Conservation (phyloP, 2,888 invertebrate genomes). For the Microdon myrmicae region DNA sequence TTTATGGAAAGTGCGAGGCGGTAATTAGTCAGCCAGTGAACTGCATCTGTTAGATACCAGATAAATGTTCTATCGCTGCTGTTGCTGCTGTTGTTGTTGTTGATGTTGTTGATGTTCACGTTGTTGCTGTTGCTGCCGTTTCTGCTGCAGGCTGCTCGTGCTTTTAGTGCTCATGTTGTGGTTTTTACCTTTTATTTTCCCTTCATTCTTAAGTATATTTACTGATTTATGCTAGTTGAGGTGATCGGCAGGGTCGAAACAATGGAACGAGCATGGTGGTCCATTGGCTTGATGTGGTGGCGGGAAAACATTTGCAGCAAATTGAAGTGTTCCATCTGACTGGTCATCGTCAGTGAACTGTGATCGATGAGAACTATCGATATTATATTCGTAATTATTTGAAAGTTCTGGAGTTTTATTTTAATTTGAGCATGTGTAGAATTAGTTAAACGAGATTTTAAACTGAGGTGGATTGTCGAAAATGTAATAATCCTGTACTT, state of each 20-base stretch:
- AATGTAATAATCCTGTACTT: too few species aligned
- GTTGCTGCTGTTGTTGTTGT: conserved; percentile 31
- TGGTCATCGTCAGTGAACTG: too few species aligned
- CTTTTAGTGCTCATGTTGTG: conserved; percentile 32
- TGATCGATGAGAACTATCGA: too few species aligned
- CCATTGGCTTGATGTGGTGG: conserved; percentile 7
- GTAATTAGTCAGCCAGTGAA: conserved; percentile 52
- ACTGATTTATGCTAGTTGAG: conserved; percentile 45
- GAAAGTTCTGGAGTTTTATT: too few species aligned
- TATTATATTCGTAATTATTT: too few species aligned
- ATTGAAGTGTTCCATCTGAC: too few species aligned
- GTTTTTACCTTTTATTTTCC: not conserved
- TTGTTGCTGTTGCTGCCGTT: conserved; percentile 37
- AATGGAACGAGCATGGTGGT: conserved; percentile 35
- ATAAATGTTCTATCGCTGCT: conserved; percentile 46
- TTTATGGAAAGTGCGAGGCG: conserved; percentile 51
- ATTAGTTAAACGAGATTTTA: too few species aligned
- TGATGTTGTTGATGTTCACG: conserved; percentile 32
- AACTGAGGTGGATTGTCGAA: too few species aligned
- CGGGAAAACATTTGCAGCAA: too few species aligned
- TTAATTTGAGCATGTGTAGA: too few species aligned
- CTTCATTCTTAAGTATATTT: conserved; percentile 44
- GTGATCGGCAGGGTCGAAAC: conserved; percentile 36
- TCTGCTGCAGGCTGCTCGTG: too few species aligned
- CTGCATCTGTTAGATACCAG: conserved; percentile 51